Conservation (phyloP, 92 coral and sea anemone genomes). For the Siderastrea siderea region DNA sequence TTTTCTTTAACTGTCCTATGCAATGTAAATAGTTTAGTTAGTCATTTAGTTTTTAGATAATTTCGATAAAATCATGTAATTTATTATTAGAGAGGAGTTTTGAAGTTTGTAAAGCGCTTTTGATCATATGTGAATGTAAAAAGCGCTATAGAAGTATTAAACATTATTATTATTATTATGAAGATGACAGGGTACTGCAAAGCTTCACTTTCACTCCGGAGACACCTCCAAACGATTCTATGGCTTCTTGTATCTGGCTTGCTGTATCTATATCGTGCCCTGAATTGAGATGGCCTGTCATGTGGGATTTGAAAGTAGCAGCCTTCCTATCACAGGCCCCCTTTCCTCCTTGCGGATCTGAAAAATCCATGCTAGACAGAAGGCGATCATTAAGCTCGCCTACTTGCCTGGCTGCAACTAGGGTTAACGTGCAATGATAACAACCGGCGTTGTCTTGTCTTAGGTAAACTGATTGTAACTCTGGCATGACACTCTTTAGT, state of each 20-base stretch:
- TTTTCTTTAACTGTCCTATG: too few species aligned
- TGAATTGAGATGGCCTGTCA: conserved; percentile 28
- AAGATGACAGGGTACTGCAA: conserved; percentile 15
- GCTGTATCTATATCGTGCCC: conserved; percentile 17
- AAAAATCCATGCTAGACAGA: neutral
- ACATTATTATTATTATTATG: too few species aligned
- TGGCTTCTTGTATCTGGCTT: conserved; percentile 15
- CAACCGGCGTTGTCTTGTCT: neutral
- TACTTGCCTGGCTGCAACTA: too few species aligned
- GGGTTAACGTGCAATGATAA: neutral
- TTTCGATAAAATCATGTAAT: too few species aligned
- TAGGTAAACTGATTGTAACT: neutral
- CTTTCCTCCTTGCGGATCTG: conserved; percentile 44
- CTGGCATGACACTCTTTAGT: neutral
- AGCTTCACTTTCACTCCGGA: conserved; percentile 6
- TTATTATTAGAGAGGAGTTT: too few species aligned
- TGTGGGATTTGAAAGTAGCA: conserved; percentile 24
- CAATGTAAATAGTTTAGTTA: too few species aligned
- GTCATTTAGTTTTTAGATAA: too few species aligned
- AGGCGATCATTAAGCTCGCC: too few species aligned
- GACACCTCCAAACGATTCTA: conserved; percentile 11
- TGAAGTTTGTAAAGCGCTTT: too few species aligned
- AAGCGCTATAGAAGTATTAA: too few species aligned
- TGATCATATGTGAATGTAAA: too few species aligned
- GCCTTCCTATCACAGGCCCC: conserved; percentile 21